Evolutionary conservation across 2,888 invertebrate species (phyloP).

Genomic region (Drosophila birchii): DNA sequence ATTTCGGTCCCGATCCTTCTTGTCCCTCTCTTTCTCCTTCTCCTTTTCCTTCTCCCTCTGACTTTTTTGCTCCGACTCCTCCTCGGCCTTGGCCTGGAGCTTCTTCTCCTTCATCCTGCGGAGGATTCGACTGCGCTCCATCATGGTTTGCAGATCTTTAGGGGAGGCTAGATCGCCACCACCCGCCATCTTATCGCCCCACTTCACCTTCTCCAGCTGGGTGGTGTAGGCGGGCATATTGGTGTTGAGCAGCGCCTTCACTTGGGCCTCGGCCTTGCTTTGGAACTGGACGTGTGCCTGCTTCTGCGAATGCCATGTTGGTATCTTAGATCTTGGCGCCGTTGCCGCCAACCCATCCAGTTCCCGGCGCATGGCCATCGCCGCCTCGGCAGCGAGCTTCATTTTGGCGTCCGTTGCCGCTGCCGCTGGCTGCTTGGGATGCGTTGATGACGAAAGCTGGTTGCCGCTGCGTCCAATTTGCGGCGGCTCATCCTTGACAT

Average conservation of each 20-base stretch:
- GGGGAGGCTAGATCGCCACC: background rate
- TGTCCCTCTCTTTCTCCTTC: background rate
- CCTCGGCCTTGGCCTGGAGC: background rate
- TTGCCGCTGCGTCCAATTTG: background rate
- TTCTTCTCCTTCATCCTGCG: background rate
- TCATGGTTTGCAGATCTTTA: background rate
- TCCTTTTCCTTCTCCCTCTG: background rate
- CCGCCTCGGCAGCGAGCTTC: background rate
- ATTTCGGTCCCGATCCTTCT: background rate
- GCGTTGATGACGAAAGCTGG: background rate
- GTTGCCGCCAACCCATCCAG: slow-evolving; percentile 50
- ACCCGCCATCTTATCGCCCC: slow-evolving; percentile 4
- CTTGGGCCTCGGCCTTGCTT: slow-evolving; percentile 14
- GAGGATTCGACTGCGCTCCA: background rate
- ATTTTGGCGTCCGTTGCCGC: background rate
- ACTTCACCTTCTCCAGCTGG: slow-evolving; percentile 15
- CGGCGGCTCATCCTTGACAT: background rate
- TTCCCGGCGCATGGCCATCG: slow-evolving; percentile 24
- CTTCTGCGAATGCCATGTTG: slow-evolving; percentile 45
- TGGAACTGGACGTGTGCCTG: slow-evolving; percentile 17
- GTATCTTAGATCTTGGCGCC: slow-evolving; percentile 25
- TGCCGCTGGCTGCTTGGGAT: background rate
- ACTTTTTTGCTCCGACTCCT: background rate
- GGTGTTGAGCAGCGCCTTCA: slow-evolving; percentile 12
- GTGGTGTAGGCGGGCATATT: slow-evolving; percentile 6